A percentile compares a stretch with the other conserved stretches of the same genome.
These are phyloP conservation scores for Pollenia amentaria DNA, from an alignment of 2,888 invertebrate species.

Conservation along the genomic window DNA sequence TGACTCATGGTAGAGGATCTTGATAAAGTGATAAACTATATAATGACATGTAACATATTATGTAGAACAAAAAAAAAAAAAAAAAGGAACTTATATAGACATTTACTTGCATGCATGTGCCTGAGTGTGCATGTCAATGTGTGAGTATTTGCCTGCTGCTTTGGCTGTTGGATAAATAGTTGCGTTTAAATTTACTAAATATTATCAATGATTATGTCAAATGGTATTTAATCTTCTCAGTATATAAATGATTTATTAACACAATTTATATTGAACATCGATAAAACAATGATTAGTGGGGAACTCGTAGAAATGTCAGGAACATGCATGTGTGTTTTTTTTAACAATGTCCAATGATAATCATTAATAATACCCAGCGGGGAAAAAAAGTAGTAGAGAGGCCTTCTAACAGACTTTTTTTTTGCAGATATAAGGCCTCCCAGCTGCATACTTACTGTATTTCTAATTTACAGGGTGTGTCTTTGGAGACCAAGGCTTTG, in stretches of 20 bases:
- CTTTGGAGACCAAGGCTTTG: no score
- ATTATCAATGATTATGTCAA: constrained; percentile 60
- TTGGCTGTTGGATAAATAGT: constrained; percentile 3
- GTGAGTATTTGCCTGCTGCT: neutral
- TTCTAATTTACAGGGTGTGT: neutral
- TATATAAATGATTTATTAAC: constrained; percentile 59
- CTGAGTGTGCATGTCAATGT: neutral
- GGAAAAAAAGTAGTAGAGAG: no score
- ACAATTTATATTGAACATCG: constrained; percentile 52
- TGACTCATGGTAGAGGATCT: constrained; percentile 52
- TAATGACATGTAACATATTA: constrained; percentile 54
- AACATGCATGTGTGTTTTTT: neutral
- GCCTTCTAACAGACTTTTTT: no score
- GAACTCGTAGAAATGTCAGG: neutral
- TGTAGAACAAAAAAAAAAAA: neutral
- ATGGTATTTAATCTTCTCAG: constrained; percentile 11
- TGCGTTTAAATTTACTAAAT: constrained; percentile 46
- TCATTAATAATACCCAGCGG: constrained; percentile 38
- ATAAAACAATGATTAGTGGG: constrained; percentile 49
- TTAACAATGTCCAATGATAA: neutral
- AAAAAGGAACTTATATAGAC: neutral
- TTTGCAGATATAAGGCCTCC: no score
- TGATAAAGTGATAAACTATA: constrained; percentile 60
- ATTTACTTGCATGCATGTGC: neutral
- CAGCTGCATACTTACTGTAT: no score